Percentiles rank a stretch among this genome's conserved stretches.
phyloP scores from a whole-genome alignment of 2,888 invertebrate genomes.

The Encarsia formosa region DNA sequence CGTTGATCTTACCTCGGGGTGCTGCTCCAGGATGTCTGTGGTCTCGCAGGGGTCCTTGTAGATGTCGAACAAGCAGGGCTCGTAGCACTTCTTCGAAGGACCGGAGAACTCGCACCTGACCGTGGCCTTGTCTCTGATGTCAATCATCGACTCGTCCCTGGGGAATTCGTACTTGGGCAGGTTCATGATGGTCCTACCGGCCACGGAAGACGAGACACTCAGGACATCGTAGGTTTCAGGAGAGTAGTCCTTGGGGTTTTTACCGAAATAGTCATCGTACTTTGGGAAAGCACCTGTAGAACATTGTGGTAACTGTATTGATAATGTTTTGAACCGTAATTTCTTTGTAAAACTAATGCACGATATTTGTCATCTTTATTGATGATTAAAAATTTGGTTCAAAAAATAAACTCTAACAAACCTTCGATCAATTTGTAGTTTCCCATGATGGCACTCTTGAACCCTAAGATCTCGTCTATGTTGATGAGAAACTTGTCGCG shows the following conservation, averaged over 20 bases:
- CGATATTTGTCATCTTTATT: no score
- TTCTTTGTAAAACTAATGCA: no score
- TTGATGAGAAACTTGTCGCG: slow-evolving; percentile 66
- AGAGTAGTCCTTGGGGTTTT: slow-evolving; percentile 32
- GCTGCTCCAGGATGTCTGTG: slow-evolving; percentile 33
- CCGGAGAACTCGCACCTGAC: slow-evolving; percentile 30
- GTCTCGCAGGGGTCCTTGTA: slow-evolving; percentile 43
- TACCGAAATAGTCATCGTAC: slow-evolving; percentile 36
- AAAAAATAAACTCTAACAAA: no score
- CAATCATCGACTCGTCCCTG: slow-evolving; percentile 27
- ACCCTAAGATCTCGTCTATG: slow-evolving; percentile 59
- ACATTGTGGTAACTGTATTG: not conserved
- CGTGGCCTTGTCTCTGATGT: slow-evolving; percentile 24
- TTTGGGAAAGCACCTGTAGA: not conserved
- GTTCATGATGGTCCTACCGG: slow-evolving; percentile 30
- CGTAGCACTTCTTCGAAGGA: slow-evolving; percentile 30
- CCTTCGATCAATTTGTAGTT: slow-evolving; percentile 36
- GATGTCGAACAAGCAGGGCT: slow-evolving; percentile 40
- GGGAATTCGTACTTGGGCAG: slow-evolving; percentile 6
- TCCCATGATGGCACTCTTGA: slow-evolving; percentile 33
- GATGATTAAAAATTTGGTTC: no score
- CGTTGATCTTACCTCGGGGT: slow-evolving; percentile 33
- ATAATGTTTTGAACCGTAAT: not conserved
- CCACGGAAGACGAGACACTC: slow-evolving; percentile 31
- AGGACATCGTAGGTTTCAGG: slow-evolving; percentile 35